Conservation (phyloP, 2,888 invertebrate species). For the Macrosiphum euphorbiae region DNA sequence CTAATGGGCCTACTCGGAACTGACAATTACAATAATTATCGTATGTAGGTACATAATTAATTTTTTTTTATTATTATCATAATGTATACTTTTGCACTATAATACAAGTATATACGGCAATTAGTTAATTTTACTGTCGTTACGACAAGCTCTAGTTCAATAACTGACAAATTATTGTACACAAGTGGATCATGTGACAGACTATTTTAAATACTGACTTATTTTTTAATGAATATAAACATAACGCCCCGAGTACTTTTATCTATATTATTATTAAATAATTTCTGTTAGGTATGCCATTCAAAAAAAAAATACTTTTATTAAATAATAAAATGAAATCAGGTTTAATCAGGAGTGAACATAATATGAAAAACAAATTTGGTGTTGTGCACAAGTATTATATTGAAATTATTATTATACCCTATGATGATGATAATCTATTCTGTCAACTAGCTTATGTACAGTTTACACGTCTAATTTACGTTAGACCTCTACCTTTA, state of each 20-base stretch:
- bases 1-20: neutral
- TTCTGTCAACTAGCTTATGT: conserved; percentile 39
- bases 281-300: neutral
- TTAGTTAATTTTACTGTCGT: neutral
- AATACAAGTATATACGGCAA: neutral
- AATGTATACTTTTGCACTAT: neutral
- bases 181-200: conserved; percentile 18
- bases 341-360: neutral
- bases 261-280: conserved; percentile 32
- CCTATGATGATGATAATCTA: neutral
- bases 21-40: neutral
- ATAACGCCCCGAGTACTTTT: conserved; percentile 4
- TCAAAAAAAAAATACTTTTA: neutral
- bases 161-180: neutral
- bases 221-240: conserved; percentile 8
- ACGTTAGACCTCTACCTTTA: neutral
- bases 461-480: neutral
- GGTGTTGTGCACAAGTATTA: neutral
- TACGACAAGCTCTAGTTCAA: neutral
- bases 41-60: neutral
- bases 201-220: neutral
- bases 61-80: neutral
- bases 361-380: neutral
- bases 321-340: neutral
- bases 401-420: conserved; percentile 22